Base-by-base conservation (phyloP, 2,888 invertebrate species). In the Strigamia crassipes region DNA sequence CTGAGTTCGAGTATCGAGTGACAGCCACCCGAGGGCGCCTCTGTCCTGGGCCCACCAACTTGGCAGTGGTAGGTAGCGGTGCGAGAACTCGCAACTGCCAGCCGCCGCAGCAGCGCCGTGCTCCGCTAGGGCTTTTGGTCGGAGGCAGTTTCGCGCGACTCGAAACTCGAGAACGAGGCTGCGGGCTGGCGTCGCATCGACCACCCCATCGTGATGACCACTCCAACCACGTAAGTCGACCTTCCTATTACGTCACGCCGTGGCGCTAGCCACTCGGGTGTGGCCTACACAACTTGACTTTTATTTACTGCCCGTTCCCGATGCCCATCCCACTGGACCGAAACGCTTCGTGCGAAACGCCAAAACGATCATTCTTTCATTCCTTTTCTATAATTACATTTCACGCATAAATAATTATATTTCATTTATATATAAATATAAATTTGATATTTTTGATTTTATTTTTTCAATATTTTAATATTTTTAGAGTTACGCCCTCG, bases 271-370 rank as follows among this genome's bases (percentile, higher is more conserved):
- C 61, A 66, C 61, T 66, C 61, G 61, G 61, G 61, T 66, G 61
- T 66, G 61, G 61, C 61, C 61, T 66, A 66, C 61, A 66, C 61
- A 66, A 66, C 61, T 66, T 66, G 61, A 66, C 61, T 66, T 66
- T 66, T 66, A 66, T 66, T 66, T 66, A 66, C 61, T 66, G 61
- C 21, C 21, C 61, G 23, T 12, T 23, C 21, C 61, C 61, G 61
- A 66, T 66, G 61, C 61, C 61, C 61, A 66, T 66, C 61, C 61
- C 61, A 66, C 61, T 66, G 61, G 61, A 66, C 61, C 12, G n/a
- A 21, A 18, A 66, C 18, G 61, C 12, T 15, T 66, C 23, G 15
- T 18, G 27, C 27, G 1, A 2, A 27, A 27, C 27, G 27, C 27
- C n/a, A n/a, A n/a, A n/a, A 15, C 8, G 3, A 18, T 27, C 15